Evolutionary conservation across 2,888 invertebrate species (phyloP), one percentile per base, ranked within the genome.

Genomic region (Eulithis prunata): DNA sequence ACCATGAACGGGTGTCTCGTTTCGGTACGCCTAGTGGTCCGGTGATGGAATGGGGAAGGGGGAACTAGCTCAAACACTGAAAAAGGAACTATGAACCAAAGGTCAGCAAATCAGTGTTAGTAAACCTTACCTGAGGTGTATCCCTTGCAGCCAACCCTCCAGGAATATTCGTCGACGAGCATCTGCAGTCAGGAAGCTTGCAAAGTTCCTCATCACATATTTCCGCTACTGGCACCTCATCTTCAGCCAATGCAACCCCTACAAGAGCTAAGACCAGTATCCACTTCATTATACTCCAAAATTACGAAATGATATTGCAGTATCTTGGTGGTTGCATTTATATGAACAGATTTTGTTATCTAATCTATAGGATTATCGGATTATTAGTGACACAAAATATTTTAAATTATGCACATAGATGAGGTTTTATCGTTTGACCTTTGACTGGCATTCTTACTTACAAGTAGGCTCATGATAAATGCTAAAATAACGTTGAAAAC

Each of bases 131-230:
- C 88, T 95, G 94, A 10, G 95, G 95, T 13, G 89, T 90, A 66
- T 94, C 83, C 13, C 84, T 79, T 0, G 86, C 66, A 1, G 64
- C 58, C 43, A 95, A 78, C 28, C 84, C 86, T 61, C 90, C 94
- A 46, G 94, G 95, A 66, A 93, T 91, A 0, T 81, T 73, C 0
- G 88, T 85, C 0, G 84, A 78, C 0, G 94, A 89, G 73, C 95
- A 95, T 62, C 91, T 87, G 79, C 95, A 95, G 55, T 89, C 75
- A 0, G 95, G 95, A 0, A 94, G 80, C 46, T 82, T 75, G 73
- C 95, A 95, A 4, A 75, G 72, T 12, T 79, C 79, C 4, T 69
- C 61, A 69, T 87, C 74, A 76, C 94, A 94, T 1, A 68, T 13
- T n/a, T 79, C 76, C 2, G 89, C 91, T n/a, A 82, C 47, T 0